Percentiles rank a stretch among this genome's conserved stretches.
These are phyloP conservation scores for Drosophila parthenogenetica DNA, from an alignment of 2,888 invertebrate genomes.

Conservation along the genomic window DNA sequence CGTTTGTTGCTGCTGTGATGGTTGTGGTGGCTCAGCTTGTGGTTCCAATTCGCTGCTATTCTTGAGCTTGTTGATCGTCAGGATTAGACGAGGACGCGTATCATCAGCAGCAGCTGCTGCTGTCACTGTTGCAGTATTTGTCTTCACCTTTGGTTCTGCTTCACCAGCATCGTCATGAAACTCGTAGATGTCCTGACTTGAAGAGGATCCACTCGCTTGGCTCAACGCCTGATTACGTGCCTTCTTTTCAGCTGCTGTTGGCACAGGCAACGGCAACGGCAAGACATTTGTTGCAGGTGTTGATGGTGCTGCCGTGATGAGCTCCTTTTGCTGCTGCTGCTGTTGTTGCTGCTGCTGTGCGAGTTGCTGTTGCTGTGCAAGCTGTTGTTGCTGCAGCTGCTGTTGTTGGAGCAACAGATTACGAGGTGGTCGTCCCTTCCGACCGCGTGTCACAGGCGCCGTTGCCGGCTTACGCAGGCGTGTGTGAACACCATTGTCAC, in stretches of 20 bases:
- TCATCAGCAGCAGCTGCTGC: conserved; percentile 54
- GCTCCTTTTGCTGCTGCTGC: conserved; percentile 41
- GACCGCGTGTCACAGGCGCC: conserved; percentile 81
- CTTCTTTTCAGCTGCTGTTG: conserved; percentile 84
- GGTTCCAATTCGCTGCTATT: conserved; percentile 63
- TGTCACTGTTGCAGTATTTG: conserved; percentile 27
- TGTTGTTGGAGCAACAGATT: conserved; percentile 82
- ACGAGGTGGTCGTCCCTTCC: conserved; percentile 85
- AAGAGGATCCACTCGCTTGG: conserved; percentile 47
- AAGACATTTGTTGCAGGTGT: conserved; percentile 28
- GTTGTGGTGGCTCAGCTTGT: conserved; percentile 83
- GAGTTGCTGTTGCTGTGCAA: conserved; percentile 68
- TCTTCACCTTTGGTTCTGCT: conserved; percentile 86
- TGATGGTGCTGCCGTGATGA: conserved; percentile 26
- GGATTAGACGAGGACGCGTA: conserved; percentile 89
- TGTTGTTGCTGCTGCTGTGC: conserved; percentile 25
- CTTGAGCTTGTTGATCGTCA: conserved; percentile 91
- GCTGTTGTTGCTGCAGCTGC: conserved; percentile 69
- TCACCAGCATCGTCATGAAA: conserved; percentile 96
- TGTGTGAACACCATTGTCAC: conserved; percentile 86
- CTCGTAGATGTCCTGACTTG: conserved; percentile 92
- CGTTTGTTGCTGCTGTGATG: conserved; percentile 12
- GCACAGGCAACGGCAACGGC: conserved; percentile 31
- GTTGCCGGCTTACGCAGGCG: conserved; percentile 85
- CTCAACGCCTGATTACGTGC: conserved; percentile 70